These are phyloP conservation scores for Plutomurus gul DNA, from an alignment of 1,140 invertebrate genomes.

Conservation along the genomic window DNA sequence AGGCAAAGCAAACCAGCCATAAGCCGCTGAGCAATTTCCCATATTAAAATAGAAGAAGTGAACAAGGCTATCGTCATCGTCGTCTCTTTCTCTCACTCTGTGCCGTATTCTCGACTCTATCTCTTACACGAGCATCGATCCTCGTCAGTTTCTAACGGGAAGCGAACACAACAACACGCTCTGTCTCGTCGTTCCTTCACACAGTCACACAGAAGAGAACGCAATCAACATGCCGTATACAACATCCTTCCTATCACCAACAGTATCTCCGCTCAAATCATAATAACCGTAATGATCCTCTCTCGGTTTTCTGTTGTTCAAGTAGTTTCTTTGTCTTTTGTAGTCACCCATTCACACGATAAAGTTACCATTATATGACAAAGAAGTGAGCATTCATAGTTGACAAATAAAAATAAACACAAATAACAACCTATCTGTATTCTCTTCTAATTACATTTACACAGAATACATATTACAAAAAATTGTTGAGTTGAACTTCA, in stretches of 20 bases:
- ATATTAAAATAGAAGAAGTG: neutral
- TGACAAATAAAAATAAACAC: too few species aligned
- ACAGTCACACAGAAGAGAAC: neutral
- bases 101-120: neutral
- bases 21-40: constrained; percentile 12
- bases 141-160: constrained; percentile 14
- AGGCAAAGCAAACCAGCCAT: too few species aligned
- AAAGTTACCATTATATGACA: too few species aligned
- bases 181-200: neutral
- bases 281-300: too few species aligned
- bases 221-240: constrained; percentile 6
- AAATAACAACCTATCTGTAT: too few species aligned
- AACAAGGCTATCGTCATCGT: too few species aligned
- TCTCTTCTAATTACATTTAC: too few species aligned
- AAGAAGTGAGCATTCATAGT: too few species aligned
- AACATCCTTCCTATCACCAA: neutral
- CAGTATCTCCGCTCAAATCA: neutral
- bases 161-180: constrained; percentile 12
- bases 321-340: neutral
- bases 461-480: too few species aligned
- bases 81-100: too few species aligned
- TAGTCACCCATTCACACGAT: neutral
- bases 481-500: too few species aligned
- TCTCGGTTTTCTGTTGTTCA: too few species aligned
- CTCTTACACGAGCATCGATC: neutral